phyloP scores from a whole-genome alignment of 2,888 invertebrate species.

The Caenorhabditis drosophilae region DNA sequence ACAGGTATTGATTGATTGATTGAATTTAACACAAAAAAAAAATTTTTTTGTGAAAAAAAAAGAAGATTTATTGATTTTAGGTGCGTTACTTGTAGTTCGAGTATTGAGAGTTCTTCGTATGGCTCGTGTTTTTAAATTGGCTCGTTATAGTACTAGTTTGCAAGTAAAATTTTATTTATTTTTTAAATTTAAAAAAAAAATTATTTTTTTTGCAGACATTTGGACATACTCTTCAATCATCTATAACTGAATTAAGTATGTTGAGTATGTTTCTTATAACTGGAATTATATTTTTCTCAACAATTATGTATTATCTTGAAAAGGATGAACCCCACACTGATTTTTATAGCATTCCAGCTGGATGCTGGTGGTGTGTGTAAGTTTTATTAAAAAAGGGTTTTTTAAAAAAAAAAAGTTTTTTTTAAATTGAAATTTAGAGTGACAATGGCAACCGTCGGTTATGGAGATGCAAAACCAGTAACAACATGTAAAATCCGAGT shows the following conservation, averaged over 20 bases:
- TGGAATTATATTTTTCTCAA: conserved; percentile 68
- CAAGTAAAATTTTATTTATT: conserved; percentile 39
- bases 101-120: conserved; percentile 66
- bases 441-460: conserved; percentile 63
- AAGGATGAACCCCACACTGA: conserved; percentile 65
- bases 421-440: too few relatives aligned
- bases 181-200: background rate
- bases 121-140: conserved; percentile 68
- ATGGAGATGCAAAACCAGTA: conserved; percentile 63
- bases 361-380: conserved; percentile 69
- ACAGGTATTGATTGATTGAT: conserved; percentile 44
- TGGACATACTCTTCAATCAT: conserved; percentile 64
- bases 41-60: background rate
- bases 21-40: background rate
- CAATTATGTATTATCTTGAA: conserved; percentile 66
- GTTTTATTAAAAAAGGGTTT: conserved; percentile 11
- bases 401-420: too few relatives aligned
- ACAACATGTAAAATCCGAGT: too few relatives aligned
- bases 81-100: conserved; percentile 67
- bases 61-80: conserved; percentile 35
- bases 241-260: conserved; percentile 65
- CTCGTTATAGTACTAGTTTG: conserved; percentile 65
- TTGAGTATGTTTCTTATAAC: conserved; percentile 66
- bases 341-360: conserved; percentile 67
- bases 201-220: conserved; percentile 54